Conservation (phyloP, 2,888 invertebrate species). For the Acrobasis repandana region DNA sequence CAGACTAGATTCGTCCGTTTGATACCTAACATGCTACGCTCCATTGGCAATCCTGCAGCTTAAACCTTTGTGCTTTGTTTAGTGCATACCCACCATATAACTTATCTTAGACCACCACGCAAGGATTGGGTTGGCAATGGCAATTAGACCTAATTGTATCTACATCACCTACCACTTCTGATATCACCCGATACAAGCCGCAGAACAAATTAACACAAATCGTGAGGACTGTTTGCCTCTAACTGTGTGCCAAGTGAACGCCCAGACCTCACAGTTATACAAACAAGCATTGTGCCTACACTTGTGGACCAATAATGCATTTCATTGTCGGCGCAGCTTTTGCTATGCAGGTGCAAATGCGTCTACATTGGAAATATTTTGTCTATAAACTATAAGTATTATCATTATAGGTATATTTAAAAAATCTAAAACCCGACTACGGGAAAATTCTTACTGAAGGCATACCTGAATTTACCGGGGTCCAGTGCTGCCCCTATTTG, state of each 20-base stretch:
- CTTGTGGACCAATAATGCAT: constrained; percentile 74
- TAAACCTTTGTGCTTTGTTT: too few relatives aligned
- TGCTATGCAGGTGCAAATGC: constrained; percentile 63
- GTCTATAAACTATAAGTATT: not conserved
- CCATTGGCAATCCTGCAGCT: too few relatives aligned
- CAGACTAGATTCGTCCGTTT: too few relatives aligned
- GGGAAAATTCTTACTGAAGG: too few relatives aligned
- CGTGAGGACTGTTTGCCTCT: constrained; percentile 69
- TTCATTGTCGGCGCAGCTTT: constrained; percentile 66
- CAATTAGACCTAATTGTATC: not conserved
- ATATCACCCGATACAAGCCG: constrained; percentile 61
- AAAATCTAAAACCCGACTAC: too few relatives aligned
- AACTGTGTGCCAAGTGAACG: constrained; percentile 77
- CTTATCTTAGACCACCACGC: too few relatives aligned
- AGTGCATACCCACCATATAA: too few relatives aligned
- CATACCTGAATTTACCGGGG: too few relatives aligned
- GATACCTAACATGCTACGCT: too few relatives aligned
- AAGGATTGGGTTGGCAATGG: too few relatives aligned
- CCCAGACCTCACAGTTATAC: constrained; percentile 71
- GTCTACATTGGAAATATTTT: constrained; percentile 40
- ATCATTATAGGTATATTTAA: too few relatives aligned
- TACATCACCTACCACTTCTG: constrained; percentile 45
- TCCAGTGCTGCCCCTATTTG: too few relatives aligned
- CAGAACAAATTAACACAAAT: constrained; percentile 77
- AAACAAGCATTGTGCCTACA: constrained; percentile 69